phyloP scores from a whole-genome alignment of 2,113 vertebrate species.

The Tangachromis dhanisi region DNA sequence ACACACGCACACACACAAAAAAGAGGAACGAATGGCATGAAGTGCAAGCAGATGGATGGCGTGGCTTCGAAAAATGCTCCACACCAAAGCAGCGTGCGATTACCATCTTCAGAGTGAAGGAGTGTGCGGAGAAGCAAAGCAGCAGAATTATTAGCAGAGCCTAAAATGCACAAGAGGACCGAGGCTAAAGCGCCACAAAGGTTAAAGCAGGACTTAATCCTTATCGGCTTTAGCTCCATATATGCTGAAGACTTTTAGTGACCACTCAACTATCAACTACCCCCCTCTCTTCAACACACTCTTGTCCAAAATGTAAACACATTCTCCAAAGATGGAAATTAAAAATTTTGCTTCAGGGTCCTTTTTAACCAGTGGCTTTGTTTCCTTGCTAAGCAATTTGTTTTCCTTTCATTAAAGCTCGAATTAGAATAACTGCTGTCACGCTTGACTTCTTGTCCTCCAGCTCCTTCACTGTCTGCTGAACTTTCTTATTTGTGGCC shows the following conservation, averaged over 20 bases:
- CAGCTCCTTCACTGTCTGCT: neutral
- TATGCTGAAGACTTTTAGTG: neutral
- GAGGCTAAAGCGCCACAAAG: neutral
- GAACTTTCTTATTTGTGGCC: neutral
- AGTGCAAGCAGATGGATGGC: neutral
- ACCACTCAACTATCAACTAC: neutral
- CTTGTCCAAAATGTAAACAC: neutral
- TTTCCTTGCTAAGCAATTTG: neutral
- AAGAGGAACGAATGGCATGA: neutral
- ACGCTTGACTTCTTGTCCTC: neutral
- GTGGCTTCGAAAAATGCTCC: neutral
- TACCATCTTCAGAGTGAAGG: conserved; percentile 25
- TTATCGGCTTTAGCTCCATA: neutral
- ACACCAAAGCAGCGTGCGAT: neutral
- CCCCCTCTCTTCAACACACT: neutral
- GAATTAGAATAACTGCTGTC: neutral
- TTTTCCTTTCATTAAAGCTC: conserved; percentile 27
- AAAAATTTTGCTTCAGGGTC: neutral
- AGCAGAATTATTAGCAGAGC: conserved; percentile 11
- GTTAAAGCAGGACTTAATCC: neutral
- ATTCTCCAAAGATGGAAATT: conserved; percentile 27
- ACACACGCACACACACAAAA: neutral
- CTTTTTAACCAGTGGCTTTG: neutral
- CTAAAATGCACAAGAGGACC: neutral
- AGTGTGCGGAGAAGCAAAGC: conserved; percentile 7